phyloP scores from a whole-genome alignment of 1,140 invertebrate genomes.

The Cotesia chilonis region DNA sequence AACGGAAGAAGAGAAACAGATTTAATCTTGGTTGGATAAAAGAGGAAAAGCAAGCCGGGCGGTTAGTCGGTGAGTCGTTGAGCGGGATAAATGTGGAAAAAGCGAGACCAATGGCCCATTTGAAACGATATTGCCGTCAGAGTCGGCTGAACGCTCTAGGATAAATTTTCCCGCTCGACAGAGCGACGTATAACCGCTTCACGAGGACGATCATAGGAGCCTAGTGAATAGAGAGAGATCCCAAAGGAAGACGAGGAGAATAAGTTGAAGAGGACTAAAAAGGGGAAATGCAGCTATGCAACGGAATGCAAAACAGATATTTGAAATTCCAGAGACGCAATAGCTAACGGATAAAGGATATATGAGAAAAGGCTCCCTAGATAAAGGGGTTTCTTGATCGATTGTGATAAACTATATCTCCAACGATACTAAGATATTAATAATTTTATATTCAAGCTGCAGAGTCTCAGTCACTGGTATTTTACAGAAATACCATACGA shows the following conservation, averaged over 20 bases:
- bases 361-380: neutral
- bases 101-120: conserved; percentile 48
- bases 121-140: conserved; percentile 49
- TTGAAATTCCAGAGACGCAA: conserved; percentile 52
- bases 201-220: conserved; percentile 9
- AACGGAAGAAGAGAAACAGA: conserved; percentile 18
- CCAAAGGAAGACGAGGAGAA: neutral
- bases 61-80: neutral
- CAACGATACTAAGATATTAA: conserved; percentile 23
- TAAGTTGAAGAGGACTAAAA: neutral
- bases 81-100: conserved; percentile 29
- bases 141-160: conserved; percentile 46
- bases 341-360: conserved; percentile 10
- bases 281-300: conserved; percentile 3
- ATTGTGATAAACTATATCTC: conserved; percentile 18
- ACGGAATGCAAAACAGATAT: conserved; percentile 55
- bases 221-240: neutral
- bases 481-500: neutral
- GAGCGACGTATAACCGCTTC: conserved; percentile 38
- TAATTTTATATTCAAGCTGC: conserved; percentile 16
- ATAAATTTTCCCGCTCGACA: conserved; percentile 54
- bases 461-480: neutral
- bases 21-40: conserved; percentile 35
- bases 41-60: conserved; percentile 13
- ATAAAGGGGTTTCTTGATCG: conserved; percentile 22